Conservation (phyloP, 2,113 vertebrate genomes). For the Stigmatopora nigra region DNA sequence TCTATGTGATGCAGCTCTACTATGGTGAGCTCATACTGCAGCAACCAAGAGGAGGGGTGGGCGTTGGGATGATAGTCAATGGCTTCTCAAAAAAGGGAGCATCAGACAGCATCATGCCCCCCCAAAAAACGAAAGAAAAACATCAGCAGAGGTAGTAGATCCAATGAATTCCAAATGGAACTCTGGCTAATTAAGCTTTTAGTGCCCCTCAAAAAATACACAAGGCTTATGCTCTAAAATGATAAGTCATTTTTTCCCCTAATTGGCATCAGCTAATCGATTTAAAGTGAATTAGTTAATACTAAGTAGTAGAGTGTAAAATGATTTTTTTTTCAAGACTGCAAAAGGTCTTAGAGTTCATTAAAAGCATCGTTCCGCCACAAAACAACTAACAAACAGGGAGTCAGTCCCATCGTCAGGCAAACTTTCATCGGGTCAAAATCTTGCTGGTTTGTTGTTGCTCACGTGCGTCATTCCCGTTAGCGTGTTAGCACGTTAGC, state of each 20-base stretch:
- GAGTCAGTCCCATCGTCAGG: not conserved
- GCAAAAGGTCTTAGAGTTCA: no score
- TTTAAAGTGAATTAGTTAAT: no score
- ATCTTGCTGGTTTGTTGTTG: conserved; percentile 1
- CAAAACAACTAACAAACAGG: not conserved
- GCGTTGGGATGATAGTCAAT: not conserved
- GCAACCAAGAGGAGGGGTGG: conserved; percentile 34
- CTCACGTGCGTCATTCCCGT: conserved; percentile 1
- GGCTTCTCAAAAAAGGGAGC: conserved; percentile 7
- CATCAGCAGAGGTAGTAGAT: conserved; percentile 7
- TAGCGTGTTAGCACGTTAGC: conserved; percentile 8
- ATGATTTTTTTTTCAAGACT: no score
- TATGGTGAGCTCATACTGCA: conserved; percentile 61
- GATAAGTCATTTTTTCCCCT: no score
- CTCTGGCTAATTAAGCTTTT: not conserved
- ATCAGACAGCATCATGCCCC: conserved; percentile 1
- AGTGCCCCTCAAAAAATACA: not conserved
- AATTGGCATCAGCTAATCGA: no score
- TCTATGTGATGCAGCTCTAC: conserved; percentile 37
- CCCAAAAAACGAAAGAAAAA: not conserved
- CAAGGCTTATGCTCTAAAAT: not conserved
- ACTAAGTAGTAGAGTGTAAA: no score
- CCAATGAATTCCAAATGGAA: not conserved
- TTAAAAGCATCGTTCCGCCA: not conserved
- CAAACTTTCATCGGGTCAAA: conserved; percentile 1